Base-by-base conservation (phyloP, 2,797 vertebrate genomes). In the Poecilia wingei region DNA sequence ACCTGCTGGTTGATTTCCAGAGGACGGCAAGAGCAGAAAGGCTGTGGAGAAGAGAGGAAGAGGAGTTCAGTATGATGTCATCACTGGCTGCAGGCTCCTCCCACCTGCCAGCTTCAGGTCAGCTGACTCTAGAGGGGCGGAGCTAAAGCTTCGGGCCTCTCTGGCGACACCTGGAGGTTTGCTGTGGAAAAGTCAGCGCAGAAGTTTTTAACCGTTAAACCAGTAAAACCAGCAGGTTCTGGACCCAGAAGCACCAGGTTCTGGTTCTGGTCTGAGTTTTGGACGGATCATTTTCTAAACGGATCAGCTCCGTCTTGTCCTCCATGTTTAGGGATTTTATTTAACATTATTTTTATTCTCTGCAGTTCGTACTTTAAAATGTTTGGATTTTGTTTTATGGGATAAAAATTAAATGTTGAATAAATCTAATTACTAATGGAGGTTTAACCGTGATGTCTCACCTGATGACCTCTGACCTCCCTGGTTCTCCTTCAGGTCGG, bases 11-110 rank as follows among this genome's bases (percentile, higher is more conserved):
- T 45, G 31, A 66, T 73, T 80, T 75, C 47, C 31, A 77, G 75
- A 66, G 14, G 61, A 79, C 64, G 39, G 39, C 47, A 36, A 80
- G 64, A 46, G 43, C 49, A 36, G 75, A 78, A 47, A 31, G 4
- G n/a, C 33, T 1, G 55, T 68, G 43, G 22, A 79, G 51, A 43
- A 81, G 16, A 46, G 20, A 31, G 18, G 61, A 77, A 51, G 43
- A 78, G 10, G 47, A 79, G 0, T 28, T 41, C 10, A 43, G 33
- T 49, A 68, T 0, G 36, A 4, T 18, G 5, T 8, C 57, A 1
- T 80, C 33, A 75, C 43, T 4, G 0, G 47, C 25, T 68, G 28
- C 78, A 64, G 77, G 79, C 28, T 0, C 2, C 8, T 81, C 78
- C 10, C 51, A 89, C 64, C 53, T 61, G 59, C 6, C 16, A 10